These are phyloP conservation scores for Rhinophrynus dorsalis DNA, from an alignment of 2,797 vertebrate species.

Conservation along the genomic window DNA sequence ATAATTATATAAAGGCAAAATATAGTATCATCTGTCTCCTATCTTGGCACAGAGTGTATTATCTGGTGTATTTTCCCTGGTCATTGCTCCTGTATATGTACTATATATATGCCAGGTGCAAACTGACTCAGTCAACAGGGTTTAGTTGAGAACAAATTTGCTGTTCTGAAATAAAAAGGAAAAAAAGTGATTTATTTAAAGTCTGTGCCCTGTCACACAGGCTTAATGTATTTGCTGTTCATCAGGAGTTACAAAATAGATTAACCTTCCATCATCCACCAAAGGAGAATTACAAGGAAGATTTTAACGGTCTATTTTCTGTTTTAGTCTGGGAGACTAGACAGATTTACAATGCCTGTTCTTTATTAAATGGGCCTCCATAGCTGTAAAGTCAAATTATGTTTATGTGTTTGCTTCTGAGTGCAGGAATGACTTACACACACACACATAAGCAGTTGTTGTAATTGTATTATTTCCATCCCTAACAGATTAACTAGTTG, in stretches of 20 bases:
- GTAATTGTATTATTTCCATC: neutral
- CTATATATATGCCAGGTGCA: neutral
- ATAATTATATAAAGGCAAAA: neutral
- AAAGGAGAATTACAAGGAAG: conserved; percentile 13
- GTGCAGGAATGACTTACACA: neutral
- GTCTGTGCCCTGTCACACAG: neutral
- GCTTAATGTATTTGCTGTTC: conserved; percentile 25
- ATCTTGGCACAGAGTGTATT: neutral
- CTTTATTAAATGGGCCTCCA: neutral
- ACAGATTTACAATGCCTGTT: neutral
- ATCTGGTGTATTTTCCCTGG: neutral
- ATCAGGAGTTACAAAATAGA: conserved; percentile 24
- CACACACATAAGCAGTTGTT: neutral
- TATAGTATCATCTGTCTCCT: no score
- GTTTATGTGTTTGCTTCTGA: neutral
- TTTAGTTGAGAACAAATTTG: neutral
- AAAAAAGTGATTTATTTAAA: conserved; percentile 15
- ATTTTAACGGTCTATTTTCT: neutral
- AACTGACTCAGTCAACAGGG: neutral
- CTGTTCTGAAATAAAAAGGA: conserved; percentile 1
- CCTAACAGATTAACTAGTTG: no score
- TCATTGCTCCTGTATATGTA: neutral
- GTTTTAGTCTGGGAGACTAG: neutral
- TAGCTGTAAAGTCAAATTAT: conserved; percentile 5
- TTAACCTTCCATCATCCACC: conserved; percentile 18